These are phyloP conservation scores for Adelosebastes latens DNA, from an alignment of 2,797 vertebrate genomes.

Conservation along the genomic window DNA sequence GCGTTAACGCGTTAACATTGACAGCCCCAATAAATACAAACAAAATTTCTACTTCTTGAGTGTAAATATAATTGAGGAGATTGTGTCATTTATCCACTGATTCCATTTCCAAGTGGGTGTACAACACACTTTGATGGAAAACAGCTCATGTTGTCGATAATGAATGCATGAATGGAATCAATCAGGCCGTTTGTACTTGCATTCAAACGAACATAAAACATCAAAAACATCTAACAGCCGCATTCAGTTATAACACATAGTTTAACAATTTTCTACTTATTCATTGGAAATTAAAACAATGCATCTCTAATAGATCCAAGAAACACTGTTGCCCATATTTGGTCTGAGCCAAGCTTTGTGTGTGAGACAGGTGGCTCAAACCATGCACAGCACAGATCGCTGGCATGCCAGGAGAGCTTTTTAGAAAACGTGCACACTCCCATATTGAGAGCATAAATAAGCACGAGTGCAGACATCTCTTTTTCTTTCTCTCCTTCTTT, in stretches of 20 bases:
- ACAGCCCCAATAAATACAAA: neutral
- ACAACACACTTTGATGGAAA: neutral
- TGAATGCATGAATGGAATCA: neutral
- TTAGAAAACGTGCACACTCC: slow-evolving; percentile 44
- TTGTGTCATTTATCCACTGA: neutral
- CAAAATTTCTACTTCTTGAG: neutral
- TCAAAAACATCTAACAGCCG: neutral
- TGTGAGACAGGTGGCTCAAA: slow-evolving; percentile 58
- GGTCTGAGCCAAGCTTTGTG: neutral
- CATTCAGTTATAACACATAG: neutral
- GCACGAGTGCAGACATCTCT: neutral
- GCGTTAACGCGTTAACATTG: too few relatives aligned
- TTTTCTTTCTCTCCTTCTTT: neutral
- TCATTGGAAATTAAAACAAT: slow-evolving; percentile 5
- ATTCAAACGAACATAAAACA: neutral
- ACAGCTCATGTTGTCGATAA: neutral
- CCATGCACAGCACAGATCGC: slow-evolving; percentile 51
- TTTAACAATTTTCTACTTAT: neutral
- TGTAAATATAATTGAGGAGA: neutral
- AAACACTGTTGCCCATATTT: slow-evolving; percentile 24
- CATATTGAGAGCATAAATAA: slow-evolving; percentile 50
- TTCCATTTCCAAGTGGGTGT: neutral
- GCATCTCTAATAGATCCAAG: neutral
- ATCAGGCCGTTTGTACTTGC: neutral
- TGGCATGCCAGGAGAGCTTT: slow-evolving; percentile 60